Conservation (phyloP, 2,888 invertebrate genomes). For the Cataglyphis livida region DNA sequence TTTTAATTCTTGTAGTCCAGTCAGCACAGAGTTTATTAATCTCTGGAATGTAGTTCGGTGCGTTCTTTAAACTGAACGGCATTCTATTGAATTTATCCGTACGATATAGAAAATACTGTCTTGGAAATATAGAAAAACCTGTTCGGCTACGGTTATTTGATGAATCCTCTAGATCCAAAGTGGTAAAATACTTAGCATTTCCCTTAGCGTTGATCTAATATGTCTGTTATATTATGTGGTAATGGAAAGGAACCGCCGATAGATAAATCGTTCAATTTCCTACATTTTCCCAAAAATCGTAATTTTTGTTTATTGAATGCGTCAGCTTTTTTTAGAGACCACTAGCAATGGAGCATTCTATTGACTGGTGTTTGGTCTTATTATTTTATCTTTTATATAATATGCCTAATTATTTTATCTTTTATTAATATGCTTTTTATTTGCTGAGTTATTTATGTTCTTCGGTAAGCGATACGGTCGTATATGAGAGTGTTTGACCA, state of each 20-base stretch:
- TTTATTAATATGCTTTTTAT: background rate
- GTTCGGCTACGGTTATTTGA: background rate
- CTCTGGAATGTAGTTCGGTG: background rate
- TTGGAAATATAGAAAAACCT: background rate
- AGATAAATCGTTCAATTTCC: no score
- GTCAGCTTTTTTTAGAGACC: background rate
- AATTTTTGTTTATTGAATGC: background rate
- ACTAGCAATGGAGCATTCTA: background rate
- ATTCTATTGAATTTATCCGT: background rate
- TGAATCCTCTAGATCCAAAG: background rate
- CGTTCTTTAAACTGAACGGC: background rate
- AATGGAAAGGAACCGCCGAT: no score
- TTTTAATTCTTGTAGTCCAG: background rate
- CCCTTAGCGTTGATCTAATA: background rate
- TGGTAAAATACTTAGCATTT: background rate
- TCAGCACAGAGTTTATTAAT: background rate
- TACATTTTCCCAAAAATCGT: background rate
- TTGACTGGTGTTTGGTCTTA: background rate
- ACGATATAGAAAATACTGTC: background rate
- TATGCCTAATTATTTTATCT: background rate
- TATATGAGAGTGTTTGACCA: background rate
- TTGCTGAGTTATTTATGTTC: background rate
- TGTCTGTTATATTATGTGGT: no score
- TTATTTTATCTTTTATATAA: background rate
- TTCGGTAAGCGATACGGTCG: background rate